Conservation (phyloP, 2,888 invertebrate genomes). For the Spicauda simplicius region DNA sequence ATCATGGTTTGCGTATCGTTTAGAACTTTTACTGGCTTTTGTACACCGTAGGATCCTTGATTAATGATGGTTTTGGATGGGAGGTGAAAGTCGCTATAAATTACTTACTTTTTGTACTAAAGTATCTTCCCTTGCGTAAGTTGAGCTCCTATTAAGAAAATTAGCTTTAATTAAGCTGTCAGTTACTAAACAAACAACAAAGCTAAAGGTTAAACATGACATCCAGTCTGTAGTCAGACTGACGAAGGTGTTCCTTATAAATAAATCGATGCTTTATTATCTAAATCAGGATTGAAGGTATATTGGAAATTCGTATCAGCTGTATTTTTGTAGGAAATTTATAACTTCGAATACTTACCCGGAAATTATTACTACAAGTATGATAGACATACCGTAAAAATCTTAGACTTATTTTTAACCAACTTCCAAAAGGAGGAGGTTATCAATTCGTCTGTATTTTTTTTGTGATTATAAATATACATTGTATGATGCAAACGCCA, state of each 20-base stretch:
- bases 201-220: neutral
- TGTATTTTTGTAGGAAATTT: neutral
- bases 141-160: neutral
- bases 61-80: neutral
- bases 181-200: neutral
- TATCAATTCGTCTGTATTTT: no score
- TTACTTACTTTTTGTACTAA: slow-evolving; percentile 3
- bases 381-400: no score
- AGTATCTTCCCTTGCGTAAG: neutral
- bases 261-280: no score
- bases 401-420: no score
- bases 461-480: no score
- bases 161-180: slow-evolving; percentile 2
- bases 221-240: neutral
- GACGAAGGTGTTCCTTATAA: neutral
- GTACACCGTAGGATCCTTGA: neutral
- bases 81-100: neutral
- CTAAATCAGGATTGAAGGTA: no score
- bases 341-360: no score
- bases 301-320: no score
- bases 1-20: neutral
- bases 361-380: no score
- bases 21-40: neutral
- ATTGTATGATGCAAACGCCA: no score
- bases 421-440: no score